Evolutionary conservation across 2,113 vertebrate species (phyloP), one percentile per base, ranked within the genome.

Genomic region (Epinephelus fuscoguttatus): DNA sequence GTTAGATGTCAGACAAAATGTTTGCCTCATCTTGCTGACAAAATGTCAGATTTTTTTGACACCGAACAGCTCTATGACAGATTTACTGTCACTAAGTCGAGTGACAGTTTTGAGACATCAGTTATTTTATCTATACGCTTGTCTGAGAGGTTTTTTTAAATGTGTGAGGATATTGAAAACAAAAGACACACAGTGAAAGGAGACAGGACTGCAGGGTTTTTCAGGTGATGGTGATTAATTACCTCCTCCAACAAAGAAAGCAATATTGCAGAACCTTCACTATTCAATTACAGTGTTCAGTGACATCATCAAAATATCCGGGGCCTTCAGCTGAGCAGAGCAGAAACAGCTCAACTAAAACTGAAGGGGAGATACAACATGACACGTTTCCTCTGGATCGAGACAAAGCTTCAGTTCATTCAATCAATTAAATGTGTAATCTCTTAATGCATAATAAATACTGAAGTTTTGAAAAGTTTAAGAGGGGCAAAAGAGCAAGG

Each of bases 181-280:
- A 52, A 57, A 47, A 37, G 50, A 61, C 59, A 30, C 9, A 11
- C 4, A 2, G 40, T 19, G 15, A 59, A 56, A 42, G 30, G 37
- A 50, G 21, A 21, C 45, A 70, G 21, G n/a, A n/a, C 19, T 19
- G 45, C n/a, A 50, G 61, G 59, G 27, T 53, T 70, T 53, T 78
- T 19, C n/a, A 59, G 68, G 27, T 73, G 68, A 64, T 50, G 27
- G 11, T 82, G 69, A 74, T 63, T 60, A 64, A 78, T 70, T 45
- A 42, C 49, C 47, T 61, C 33, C 15, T n/a, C 50, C 18, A 77
- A 53, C n/a, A 70, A 53, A 61, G 50, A 70, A 45, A 69, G 62
- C 67, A 25, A 66, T 27, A 23, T 21, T 25, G 71, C 76, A 62
- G 72, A 78, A 49, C 27, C 7, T 47, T 52, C 45, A 55, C 13